Evolutionary conservation across 2,888 invertebrate species (phyloP), one percentile per base, ranked within the genome.

Genomic region (Caenorhabditis uteleia): DNA sequence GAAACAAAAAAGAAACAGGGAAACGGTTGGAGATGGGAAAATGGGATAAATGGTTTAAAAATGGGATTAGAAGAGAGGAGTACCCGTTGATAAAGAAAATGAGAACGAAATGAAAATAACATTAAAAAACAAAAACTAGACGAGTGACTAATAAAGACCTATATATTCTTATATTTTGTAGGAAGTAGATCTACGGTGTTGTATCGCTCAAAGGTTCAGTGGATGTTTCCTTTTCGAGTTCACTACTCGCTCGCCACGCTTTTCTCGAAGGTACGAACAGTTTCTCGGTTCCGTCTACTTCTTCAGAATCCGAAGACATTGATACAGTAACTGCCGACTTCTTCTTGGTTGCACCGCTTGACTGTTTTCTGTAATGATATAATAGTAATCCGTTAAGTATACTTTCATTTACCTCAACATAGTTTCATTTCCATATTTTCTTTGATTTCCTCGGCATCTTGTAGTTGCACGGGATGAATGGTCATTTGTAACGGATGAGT

Each of bases 241-340:
- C 77, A 47, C 60, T 67, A 40, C 69, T 71, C 3, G 64, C 61
- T 34, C 74, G 57, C 46, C 77, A 66, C 21, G 67, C 55, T 40
- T 73, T 65, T 3, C 77, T 57, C 34, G 65, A 64, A 18, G 79
- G 75, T 16, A 78, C 72, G 45, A 79, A 78, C 34, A 78, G 57
- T 36, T 68, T 62, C 48, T 78, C 78, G 54, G 68, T 73, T 50
- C 64, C 64, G 40, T 77, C 78, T 12, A 68, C 61, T 45, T 54
- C 64, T 49, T 77, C 77, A 23, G 75, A 76, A 60, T 77, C 77
- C 23, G 74, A 75, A 14, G 71, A 74, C 49, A 68, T 49, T 1
- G 44, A 45, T 7, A 61, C 18, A 26, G 47, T 29, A 2, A 47
- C 26, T 2, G 43, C 10, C 27, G 38, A 29, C 31, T 40, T 43